Evolutionary conservation across 2,113 vertebrate genomes (phyloP).

Genomic region (Microtus pennsylvanicus): DNA sequence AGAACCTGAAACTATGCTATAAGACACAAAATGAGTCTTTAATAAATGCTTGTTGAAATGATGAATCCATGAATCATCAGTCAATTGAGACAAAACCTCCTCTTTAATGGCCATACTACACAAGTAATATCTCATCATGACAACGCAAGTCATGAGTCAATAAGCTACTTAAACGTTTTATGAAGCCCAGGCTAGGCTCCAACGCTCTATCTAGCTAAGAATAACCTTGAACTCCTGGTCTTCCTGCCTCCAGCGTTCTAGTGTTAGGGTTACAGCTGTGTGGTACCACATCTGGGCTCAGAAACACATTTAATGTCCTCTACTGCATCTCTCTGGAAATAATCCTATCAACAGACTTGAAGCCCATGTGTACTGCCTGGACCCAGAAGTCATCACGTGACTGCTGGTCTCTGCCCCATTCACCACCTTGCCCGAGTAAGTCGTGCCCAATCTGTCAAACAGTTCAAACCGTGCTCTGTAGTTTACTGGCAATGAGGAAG

Average conservation of each 20-base stretch:
- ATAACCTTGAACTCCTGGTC: neutral
- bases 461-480: neutral
- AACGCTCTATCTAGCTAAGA: neutral
- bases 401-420: neutral
- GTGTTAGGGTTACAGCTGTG: neutral
- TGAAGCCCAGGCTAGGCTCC: neutral
- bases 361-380: neutral
- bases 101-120: neutral
- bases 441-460: neutral
- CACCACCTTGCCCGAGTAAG: neutral
- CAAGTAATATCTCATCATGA: constrained; percentile 34
- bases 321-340: neutral
- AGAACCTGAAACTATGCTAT: neutral
- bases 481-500: neutral
- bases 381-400: neutral
- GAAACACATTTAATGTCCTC: neutral
- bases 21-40: constrained; percentile 24
- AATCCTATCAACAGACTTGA: neutral
- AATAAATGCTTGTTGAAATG: constrained; percentile 32
- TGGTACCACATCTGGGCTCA: neutral
- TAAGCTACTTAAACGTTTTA: constrained; percentile 56
- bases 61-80: constrained; percentile 11
- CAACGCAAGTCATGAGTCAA: constrained; percentile 13
- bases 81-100: constrained; percentile 2
- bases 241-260: neutral